phyloP scores from a whole-genome alignment of 2,113 vertebrate genomes.

The Kryptolebias marmoratus region DNA sequence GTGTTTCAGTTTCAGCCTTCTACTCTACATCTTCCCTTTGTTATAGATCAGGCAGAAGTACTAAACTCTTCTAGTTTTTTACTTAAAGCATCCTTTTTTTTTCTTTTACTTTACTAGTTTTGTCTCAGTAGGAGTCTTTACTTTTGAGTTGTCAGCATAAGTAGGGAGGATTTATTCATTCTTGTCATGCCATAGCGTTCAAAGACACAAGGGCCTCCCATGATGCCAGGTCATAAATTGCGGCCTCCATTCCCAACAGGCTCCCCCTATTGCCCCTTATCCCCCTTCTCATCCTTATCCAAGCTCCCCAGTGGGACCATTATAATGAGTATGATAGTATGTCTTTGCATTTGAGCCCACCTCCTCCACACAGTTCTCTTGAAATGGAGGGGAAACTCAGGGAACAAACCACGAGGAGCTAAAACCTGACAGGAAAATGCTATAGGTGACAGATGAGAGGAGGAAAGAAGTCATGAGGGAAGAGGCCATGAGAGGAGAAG shows the following conservation, averaged over 20 bases:
- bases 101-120: not conserved
- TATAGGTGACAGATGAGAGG: conserved; percentile 55
- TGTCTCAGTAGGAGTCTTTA: not conserved
- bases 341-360: conserved; percentile 34
- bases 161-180: conserved; percentile 31
- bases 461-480: conserved; percentile 49
- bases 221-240: conserved; percentile 57
- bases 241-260: conserved; percentile 30
- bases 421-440: conserved; percentile 19
- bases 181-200: conserved; percentile 32
- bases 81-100: not conserved
- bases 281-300: conserved; percentile 46
- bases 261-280: conserved; percentile 33
- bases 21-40: conserved; percentile 59
- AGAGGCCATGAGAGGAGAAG: conserved; percentile 42
- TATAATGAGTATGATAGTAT: conserved; percentile 58
- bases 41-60: conserved; percentile 54
- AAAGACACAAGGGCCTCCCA: conserved; percentile 40
- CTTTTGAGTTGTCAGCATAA: conserved; percentile 4
- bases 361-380: conserved; percentile 32
- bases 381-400: not conserved
- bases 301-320: conserved; percentile 61
- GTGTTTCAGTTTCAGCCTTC: conserved; percentile 75
- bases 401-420: conserved; percentile 30
- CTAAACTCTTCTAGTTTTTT: conserved; percentile 16